Conservation (phyloP, 2,113 vertebrate species). For the Gymnogyps californianus region DNA sequence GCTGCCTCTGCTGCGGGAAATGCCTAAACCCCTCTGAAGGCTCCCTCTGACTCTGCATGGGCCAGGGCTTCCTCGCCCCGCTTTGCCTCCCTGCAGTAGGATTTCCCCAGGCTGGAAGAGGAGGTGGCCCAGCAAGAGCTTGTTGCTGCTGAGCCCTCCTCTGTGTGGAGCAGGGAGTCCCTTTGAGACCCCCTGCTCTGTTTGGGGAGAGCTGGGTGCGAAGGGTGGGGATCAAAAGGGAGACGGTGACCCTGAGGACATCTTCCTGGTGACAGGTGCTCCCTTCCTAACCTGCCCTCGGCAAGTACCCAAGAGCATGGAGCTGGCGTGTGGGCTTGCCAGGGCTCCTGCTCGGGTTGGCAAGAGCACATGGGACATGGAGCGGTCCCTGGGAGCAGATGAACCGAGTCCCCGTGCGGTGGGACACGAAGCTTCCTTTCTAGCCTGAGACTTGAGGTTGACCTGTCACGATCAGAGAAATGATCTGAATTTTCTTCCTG, state of each 20-base stretch:
- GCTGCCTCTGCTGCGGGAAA: not conserved
- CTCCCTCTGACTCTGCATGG: not conserved
- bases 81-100: not conserved
- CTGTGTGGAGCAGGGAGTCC: not conserved
- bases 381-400: not conserved
- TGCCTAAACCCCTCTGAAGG: fast-evolving
- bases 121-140: not conserved
- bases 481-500: not conserved
- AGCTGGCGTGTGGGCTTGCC: not conserved
- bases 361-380: fast-evolving
- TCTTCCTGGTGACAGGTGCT: not conserved
- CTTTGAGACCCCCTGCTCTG: fast-evolving
- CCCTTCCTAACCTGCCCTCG: not conserved
- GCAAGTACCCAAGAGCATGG: not conserved
- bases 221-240: not conserved
- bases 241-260: not conserved
- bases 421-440: not conserved
- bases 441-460: not conserved
- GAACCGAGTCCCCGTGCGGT: fast-evolving
- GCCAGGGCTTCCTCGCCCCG: fast-evolving
- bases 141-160: not conserved
- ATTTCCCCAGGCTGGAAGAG: not conserved
- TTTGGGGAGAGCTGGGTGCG: not conserved
- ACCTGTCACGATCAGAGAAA: not conserved
- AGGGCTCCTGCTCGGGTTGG: not conserved